Percentiles rank a stretch among this genome's conserved stretches.
Conservation (phyloP, 2,113 vertebrate species). For the Oreotrochilus melanogaster region DNA sequence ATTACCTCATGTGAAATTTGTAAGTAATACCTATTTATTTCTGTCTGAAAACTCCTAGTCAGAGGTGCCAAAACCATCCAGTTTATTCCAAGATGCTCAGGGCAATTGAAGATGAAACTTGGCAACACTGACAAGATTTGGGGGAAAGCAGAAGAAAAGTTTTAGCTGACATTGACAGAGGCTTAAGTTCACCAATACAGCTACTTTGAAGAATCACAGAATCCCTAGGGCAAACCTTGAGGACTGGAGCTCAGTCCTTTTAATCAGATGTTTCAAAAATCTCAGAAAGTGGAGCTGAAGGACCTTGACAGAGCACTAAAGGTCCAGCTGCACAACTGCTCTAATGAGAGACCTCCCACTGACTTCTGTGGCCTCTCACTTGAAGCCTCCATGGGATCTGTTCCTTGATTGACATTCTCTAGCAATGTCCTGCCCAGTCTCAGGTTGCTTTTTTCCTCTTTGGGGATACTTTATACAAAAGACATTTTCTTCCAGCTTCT, state of each 20-base stretch:
- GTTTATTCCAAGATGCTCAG: neutral
- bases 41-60: neutral
- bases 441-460: neutral
- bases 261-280: neutral
- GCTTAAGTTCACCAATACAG: neutral
- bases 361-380: rapidly evolving
- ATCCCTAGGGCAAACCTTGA: neutral
- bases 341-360: neutral
- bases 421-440: neutral
- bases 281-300: neutral
- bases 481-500: neutral
- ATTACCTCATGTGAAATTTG: neutral
- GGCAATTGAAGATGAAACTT: no score
- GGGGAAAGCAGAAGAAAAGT: neutral
- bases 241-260: neutral
- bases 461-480: no score
- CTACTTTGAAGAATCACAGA: neutral
- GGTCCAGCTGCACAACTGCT: neutral
- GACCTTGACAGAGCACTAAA: neutral
- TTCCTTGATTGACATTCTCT: no score
- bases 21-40: neutral
- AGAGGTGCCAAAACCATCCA: neutral
- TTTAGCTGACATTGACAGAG: neutral
- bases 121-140: neutral
- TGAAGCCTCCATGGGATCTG: neutral